phyloP scores from a whole-genome alignment of 2,797 vertebrate genomes.

The Rachycentron canadum region DNA sequence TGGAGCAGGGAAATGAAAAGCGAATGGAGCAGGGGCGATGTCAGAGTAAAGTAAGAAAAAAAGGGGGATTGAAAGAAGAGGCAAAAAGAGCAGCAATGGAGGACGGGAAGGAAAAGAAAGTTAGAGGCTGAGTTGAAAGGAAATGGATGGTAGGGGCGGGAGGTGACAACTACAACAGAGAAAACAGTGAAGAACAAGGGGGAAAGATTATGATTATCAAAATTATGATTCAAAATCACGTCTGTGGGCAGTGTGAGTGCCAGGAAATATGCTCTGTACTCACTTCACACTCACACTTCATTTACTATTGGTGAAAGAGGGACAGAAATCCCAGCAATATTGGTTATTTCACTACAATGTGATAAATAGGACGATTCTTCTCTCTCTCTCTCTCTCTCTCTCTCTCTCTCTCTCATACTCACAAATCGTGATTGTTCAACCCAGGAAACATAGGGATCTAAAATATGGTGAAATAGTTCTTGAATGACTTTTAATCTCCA shows the following conservation, averaged over 20 bases:
- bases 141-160: not conserved
- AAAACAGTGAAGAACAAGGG: not conserved
- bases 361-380: slow-evolving; percentile 21
- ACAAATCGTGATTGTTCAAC: not conserved
- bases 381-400: not conserved
- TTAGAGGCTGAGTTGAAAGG: not conserved
- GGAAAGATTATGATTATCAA: no score
- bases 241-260: not conserved
- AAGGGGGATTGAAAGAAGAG: not conserved
- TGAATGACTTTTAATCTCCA: not conserved
- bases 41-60: no score
- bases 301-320: slow-evolving; percentile 18
- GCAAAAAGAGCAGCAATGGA: not conserved
- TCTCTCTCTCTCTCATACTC: not conserved
- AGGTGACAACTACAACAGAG: slow-evolving; percentile 1
- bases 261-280: slow-evolving; percentile 14
- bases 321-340: slow-evolving; percentile 8
- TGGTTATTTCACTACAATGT: slow-evolving; percentile 23
- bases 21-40: no score
- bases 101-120: not conserved
- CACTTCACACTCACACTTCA: slow-evolving; percentile 13
- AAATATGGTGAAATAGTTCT: not conserved
- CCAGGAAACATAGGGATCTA: not conserved
- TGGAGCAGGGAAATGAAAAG: not conserved
- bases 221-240: slow-evolving; percentile 11